A percentile compares a stretch with the other conserved stretches of the same genome.
Conservation (phyloP, 2,113 vertebrate genomes). For the Cnemophilus loriae region DNA sequence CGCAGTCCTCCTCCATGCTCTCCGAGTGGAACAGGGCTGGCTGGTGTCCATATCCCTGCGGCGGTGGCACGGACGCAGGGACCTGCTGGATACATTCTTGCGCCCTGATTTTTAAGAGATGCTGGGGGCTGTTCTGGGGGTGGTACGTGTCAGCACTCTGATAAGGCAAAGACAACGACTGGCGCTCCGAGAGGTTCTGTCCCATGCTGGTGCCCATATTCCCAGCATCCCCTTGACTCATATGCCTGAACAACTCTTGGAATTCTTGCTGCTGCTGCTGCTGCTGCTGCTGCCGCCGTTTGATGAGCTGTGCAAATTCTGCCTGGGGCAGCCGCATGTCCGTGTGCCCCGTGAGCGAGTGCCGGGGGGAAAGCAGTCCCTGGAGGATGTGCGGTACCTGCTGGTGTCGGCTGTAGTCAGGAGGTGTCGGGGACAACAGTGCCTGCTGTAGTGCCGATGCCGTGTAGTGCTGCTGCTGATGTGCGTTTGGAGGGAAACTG, state of each 20-base stretch:
- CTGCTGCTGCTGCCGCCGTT: constrained; percentile 81
- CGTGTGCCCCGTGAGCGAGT: constrained; percentile 90
- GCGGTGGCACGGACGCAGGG: not conserved
- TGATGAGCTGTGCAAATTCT: constrained; percentile 90
- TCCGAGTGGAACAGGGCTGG: constrained; percentile 83
- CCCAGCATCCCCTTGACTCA: constrained; percentile 83
- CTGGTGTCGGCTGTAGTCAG: constrained; percentile 87
- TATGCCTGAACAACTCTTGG: constrained; percentile 87
- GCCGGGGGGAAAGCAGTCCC: constrained; percentile 94
- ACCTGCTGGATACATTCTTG: constrained; percentile 77
- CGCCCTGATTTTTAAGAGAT: constrained; percentile 88
- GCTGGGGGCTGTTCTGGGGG: constrained; percentile 83
- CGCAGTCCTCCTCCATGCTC: constrained; percentile 97
- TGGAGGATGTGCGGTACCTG: constrained; percentile 94
- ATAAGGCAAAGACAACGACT: constrained; percentile 70
- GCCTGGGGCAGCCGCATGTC: constrained; percentile 88
- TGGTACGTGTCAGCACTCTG: constrained; percentile 71
- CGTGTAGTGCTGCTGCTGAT: constrained; percentile 73
- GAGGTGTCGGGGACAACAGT: constrained; percentile 90
- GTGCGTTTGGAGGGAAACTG: constrained; percentile 70
- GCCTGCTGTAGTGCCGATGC: constrained; percentile 94
- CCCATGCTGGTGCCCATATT: constrained; percentile 56
- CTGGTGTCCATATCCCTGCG: constrained; percentile 64
- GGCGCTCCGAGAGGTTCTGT: constrained; percentile 75
- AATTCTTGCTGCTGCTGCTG: constrained; percentile 81